Conservation (phyloP, 2,888 invertebrate species). For the Eudasyphora cyanicolor region DNA sequence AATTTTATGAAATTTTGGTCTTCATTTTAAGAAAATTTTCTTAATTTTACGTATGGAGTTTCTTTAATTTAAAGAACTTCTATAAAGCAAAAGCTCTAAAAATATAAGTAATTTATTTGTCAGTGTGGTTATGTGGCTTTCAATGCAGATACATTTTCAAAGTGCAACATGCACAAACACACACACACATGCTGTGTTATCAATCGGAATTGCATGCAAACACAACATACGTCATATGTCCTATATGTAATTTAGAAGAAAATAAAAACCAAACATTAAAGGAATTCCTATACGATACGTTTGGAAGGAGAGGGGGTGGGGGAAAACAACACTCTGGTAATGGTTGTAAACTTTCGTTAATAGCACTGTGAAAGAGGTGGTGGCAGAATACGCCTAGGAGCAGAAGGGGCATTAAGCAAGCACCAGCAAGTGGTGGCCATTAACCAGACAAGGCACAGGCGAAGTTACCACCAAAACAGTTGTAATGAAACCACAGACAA, state of each 20-base stretch:
- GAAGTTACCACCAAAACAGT: conserved; percentile 42
- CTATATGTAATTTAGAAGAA: no score
- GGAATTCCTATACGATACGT: conserved; percentile 5
- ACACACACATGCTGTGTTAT: conserved; percentile 24
- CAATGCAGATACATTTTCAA: no score
- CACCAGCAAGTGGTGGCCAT: conserved; percentile 30
- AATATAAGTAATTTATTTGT: no score
- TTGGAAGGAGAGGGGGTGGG: no score
- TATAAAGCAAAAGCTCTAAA: no score
- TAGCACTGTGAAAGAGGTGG: no score
- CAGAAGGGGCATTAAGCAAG: neutral
- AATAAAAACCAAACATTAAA: conserved; percentile 8
- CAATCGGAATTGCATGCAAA: conserved; percentile 61
- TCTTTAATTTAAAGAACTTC: no score
- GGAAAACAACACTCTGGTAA: neutral
- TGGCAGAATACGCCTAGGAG: neutral
- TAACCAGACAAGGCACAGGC: conserved; percentile 14
- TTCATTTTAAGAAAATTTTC: no score
- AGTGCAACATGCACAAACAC: neutral
- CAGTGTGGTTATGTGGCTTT: no score
- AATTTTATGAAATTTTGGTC: no score
- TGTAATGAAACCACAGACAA: conserved; percentile 57
- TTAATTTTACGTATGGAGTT: no score
- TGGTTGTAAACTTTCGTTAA: neutral
- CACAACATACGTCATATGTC: conserved; percentile 55